These are phyloP conservation scores for Lasioglossum oenotherae DNA, from an alignment of 2,888 invertebrate species.

Conservation along the genomic window DNA sequence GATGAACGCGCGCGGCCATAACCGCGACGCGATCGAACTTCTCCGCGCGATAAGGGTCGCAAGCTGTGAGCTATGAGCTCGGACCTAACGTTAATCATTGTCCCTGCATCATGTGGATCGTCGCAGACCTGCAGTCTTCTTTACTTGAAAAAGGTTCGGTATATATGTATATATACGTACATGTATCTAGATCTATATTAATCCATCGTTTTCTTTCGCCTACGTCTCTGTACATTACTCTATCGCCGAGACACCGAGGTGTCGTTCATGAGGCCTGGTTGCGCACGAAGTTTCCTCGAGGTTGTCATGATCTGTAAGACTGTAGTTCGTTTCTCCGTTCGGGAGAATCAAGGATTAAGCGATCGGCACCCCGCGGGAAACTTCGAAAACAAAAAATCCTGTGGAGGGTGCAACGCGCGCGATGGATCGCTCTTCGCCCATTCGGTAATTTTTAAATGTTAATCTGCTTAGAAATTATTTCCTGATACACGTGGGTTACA, in stretches of 20 bases:
- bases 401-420: conserved; percentile 19
- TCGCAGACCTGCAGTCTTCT: conserved; percentile 85
- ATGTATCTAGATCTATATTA: conserved; percentile 56
- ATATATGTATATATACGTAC: conserved; percentile 66
- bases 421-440: conserved; percentile 31
- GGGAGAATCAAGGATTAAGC: neutral
- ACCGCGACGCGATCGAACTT: conserved; percentile 28
- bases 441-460: neutral
- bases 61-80: conserved; percentile 82
- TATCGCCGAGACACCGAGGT: conserved; percentile 32
- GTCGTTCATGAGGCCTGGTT: conserved; percentile 19
- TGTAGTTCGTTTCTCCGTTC: neutral
- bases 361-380: conserved; percentile 26
- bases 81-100: conserved; percentile 76
- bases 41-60: conserved; percentile 55
- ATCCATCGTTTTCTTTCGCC: conserved; percentile 57
- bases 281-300: conserved; percentile 35
- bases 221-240: conserved; percentile 55
- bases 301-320: neutral
- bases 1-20: conserved; percentile 9
- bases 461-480: neutral
- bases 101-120: conserved; percentile 80
- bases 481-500: no score
- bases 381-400: conserved; percentile 39
- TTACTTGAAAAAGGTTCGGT: conserved; percentile 84